Evolutionary conservation across 2,113 vertebrate species (phyloP).

Genomic region (Seriola aureovittata): DNA sequence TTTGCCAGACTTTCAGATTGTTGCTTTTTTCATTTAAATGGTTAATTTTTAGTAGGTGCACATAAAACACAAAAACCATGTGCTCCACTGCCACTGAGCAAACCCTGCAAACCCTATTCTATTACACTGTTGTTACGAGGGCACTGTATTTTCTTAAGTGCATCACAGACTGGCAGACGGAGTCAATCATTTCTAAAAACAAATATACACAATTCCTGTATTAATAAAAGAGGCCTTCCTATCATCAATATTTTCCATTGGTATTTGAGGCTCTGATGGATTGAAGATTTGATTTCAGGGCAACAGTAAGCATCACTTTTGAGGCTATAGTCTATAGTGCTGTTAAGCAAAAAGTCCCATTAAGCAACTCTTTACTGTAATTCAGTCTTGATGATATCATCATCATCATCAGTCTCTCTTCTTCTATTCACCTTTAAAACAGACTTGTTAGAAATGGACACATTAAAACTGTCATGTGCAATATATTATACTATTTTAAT

Average conservation of each 20-base stretch:
- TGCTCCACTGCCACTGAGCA: background rate
- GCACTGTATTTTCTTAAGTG: constrained; percentile 5
- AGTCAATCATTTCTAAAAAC: constrained; percentile 5
- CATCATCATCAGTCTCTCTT: background rate
- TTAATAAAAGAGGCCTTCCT: background rate
- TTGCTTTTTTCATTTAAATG: background rate
- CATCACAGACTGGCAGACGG: background rate
- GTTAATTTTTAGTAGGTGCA: background rate
- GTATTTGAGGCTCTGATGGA: background rate
- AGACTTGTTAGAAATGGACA: background rate
- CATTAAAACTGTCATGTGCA: background rate
- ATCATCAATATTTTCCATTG: background rate
- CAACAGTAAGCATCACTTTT: background rate
- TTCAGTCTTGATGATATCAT: constrained; percentile 3
- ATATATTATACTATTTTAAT: constrained; percentile 1
- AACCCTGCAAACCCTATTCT: background rate
- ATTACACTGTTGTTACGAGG: background rate
- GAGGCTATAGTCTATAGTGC: background rate
- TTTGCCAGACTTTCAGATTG: background rate
- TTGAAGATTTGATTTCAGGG: background rate
- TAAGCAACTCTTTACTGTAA: background rate
- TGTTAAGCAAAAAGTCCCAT: background rate
- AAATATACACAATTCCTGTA: constrained; percentile 1
- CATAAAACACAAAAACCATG: background rate
- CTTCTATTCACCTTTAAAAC: background rate